phyloP scores from a whole-genome alignment of 2,888 invertebrate species.

The Heteropelma amictum region DNA sequence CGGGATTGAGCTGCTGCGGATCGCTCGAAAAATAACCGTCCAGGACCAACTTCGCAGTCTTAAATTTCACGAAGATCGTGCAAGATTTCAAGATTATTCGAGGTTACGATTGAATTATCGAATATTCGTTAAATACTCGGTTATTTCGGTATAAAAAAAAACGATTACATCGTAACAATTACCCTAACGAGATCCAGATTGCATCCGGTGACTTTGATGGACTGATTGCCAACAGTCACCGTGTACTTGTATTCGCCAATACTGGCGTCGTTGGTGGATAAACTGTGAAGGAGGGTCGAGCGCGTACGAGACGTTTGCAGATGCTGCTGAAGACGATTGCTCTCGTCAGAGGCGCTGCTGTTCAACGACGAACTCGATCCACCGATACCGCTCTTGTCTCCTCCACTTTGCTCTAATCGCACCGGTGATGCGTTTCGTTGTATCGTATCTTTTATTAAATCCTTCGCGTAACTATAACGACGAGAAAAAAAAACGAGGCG shows the following conservation, averaged over 20 bases:
- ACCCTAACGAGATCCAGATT: constrained; percentile 92
- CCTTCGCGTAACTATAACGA: constrained; percentile 88
- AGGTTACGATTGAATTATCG: background rate
- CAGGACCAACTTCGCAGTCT: constrained; percentile 92
- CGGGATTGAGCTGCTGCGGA: constrained; percentile 68
- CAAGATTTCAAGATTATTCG: background rate
- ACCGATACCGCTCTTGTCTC: constrained; percentile 80
- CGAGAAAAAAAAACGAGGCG: background rate
- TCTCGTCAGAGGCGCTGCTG: constrained; percentile 85
- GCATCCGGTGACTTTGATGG: constrained; percentile 91
- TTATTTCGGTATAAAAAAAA: too few species aligned
- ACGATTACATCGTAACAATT: constrained; percentile 68
- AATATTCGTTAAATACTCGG: too few species aligned
- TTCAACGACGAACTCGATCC: constrained; percentile 89
- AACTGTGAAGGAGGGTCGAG: constrained; percentile 85
- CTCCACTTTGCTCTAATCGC: constrained; percentile 82
- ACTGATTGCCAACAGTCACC: constrained; percentile 89
- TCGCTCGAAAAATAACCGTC: constrained; percentile 87
- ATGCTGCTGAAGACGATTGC: constrained; percentile 75
- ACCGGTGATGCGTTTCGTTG: constrained; percentile 96
- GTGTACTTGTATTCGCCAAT: constrained; percentile 94
- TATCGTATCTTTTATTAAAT: constrained; percentile 96
- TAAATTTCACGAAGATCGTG: constrained; percentile 57
- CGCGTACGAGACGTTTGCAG: constrained; percentile 80
- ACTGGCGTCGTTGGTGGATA: constrained; percentile 90